Percentiles rank a stretch among this genome's conserved stretches.
These are phyloP conservation scores for Drosophila anomalipes DNA, from an alignment of 2,888 invertebrate genomes.

Conservation along the genomic window DNA sequence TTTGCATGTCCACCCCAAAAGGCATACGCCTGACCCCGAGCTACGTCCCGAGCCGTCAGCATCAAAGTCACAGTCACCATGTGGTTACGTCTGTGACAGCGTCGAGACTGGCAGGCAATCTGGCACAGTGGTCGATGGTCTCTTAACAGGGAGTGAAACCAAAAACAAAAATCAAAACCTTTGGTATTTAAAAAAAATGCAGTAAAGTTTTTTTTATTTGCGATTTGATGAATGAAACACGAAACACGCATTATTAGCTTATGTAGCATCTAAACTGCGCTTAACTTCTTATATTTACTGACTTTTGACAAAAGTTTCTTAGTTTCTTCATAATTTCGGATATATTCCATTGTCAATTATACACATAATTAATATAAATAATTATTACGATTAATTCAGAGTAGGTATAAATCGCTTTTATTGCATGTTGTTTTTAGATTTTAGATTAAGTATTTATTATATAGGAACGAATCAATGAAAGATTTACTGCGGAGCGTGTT, in stretches of 20 bases:
- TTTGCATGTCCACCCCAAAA: constrained; percentile 72
- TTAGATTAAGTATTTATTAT: too few relatives aligned
- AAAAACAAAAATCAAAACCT: neutral
- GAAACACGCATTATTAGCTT: neutral
- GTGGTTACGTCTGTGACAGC: constrained; percentile 78
- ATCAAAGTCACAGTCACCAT: constrained; percentile 71
- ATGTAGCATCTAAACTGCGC: neutral
- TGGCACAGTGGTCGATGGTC: constrained; percentile 56
- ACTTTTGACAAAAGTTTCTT: neutral
- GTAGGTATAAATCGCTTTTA: neutral
- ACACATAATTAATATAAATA: neutral
- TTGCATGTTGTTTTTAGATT: neutral
- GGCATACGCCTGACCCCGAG: constrained; percentile 34
- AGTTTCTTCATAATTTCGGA: neutral
- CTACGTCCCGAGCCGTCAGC: constrained; percentile 43
- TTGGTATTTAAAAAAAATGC: neutral
- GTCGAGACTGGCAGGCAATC: constrained; percentile 58
- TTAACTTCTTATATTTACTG: neutral
- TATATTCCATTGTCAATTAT: neutral
- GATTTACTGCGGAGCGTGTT: neutral
- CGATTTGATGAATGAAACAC: neutral
- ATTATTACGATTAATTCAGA: neutral
- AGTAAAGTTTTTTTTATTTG: neutral
- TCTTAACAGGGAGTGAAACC: neutral
- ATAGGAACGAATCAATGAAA: neutral